Evolutionary conservation across 1,140 invertebrate genomes (phyloP), one percentile per base, ranked within the genome.

Genomic region (Arion vulgaris): DNA sequence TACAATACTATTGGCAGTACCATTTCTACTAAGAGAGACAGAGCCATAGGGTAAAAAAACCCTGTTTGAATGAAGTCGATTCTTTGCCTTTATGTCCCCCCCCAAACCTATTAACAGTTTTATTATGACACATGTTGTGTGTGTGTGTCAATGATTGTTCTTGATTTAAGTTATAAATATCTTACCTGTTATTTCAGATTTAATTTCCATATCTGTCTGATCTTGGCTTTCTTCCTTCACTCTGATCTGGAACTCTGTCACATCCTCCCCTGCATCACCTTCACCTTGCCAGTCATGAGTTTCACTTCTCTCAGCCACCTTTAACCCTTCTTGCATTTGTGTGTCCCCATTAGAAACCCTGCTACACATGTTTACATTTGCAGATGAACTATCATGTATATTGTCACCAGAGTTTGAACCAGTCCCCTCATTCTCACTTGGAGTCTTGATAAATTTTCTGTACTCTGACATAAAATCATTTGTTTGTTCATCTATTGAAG

Each of bases 391-490:
- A 7, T 66, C 62, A 28, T 5, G 1, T 23, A 66, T 7, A 66
- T 28, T 17, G 5, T 66, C 62, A 7, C n/a, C 2, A 32, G 62
- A 66, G n/a, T 66, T 66, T 32, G 62, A 66, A 28, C 62, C 62
- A 32, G 62, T 66, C 7, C 62, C 62, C n/a, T 17, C 62, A 66
- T 66, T 66, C 62, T 34, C 62, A 66, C 28, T 66, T 66, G 62
- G 62, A 28, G 28, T 34, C 28, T 75, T 39, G 45, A 75, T 75
- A 75, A 75, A 75, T 28, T 34, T 45, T 49, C 73, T 75, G 28
- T 75, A 75, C 23, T 53, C 73, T 7, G 73, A 75, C 13, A 75
- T 1, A 75, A 75, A 75, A 26, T 75, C 73, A 75, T 28, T 75
- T 1, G 73, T 11, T 13, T 51, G 73, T 51, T 75, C 73, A 4